Evolutionary conservation across 2,797 vertebrate genomes (phyloP).

Genomic region (Pogonophryne albipinna): DNA sequence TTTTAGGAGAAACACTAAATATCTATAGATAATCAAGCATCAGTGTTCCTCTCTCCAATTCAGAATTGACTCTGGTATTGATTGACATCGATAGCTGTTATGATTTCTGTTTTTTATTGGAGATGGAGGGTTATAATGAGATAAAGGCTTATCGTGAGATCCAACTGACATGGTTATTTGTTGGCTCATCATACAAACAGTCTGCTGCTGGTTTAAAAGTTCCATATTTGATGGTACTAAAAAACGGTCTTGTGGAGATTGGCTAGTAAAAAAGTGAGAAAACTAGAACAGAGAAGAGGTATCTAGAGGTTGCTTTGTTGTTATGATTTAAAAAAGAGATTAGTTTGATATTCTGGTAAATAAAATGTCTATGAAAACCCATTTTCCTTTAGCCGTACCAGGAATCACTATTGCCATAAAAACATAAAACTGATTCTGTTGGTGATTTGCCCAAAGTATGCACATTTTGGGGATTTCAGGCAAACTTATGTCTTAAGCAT

Average conservation of each 20-base stretch:
- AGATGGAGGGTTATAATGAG: neutral
- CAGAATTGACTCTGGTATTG: slow-evolving; percentile 1
- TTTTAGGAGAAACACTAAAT: neutral
- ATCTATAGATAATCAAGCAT: neutral
- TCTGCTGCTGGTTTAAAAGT: neutral
- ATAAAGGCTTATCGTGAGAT: neutral
- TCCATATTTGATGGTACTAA: neutral
- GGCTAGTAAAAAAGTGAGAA: neutral
- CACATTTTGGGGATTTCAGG: neutral
- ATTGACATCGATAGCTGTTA: neutral
- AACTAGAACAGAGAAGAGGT: neutral
- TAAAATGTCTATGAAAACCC: neutral
- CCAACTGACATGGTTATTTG: neutral
- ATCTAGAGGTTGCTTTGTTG: neutral
- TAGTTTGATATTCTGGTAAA: neutral
- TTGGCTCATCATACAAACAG: neutral
- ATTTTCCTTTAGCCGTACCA: neutral
- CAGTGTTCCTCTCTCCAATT: neutral
- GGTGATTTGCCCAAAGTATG: neutral
- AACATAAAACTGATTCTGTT: neutral
- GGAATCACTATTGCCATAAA: neutral
- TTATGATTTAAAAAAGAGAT: neutral
- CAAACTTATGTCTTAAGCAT: neutral
- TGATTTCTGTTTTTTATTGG: neutral
- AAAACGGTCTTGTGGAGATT: neutral